Evolutionary conservation across 2,797 vertebrate species (phyloP), one percentile per base, ranked within the genome.

Genomic region (Tamandua tetradactyla): DNA sequence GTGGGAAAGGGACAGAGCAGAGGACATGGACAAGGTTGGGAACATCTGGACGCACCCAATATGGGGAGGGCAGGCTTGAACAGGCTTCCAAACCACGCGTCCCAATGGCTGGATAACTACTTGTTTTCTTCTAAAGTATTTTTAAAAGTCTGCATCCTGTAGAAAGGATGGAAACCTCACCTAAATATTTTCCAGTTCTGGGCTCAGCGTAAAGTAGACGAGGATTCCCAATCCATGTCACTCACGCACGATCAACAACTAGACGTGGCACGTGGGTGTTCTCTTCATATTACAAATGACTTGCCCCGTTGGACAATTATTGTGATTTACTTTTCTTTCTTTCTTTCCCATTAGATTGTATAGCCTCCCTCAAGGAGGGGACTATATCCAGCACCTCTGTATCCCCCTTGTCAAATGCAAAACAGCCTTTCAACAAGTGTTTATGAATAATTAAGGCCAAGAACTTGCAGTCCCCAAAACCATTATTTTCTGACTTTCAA

Each of bases 141-240:
- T 66, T 52, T n/a, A 75, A 87, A 89, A 92, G 49, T 25, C 57
- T 25, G 55, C 69, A 30, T 55, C 64, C 91, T 72, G 57, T 27
- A n/a, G 55, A 8, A 68, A 69, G 55, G 47, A 72, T 14, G 30
- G 66, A 55, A 27, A 14, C 25, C 37, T n/a, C 14, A n/a, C 25
- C 61, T 37, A 61, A 30, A 49, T n/a, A 42, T 2, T 4, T 25
- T 37, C 35, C 3, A 15, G 59, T 83, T 71, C 44, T 15, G 27
- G 61, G 37, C 84, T 32, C 75, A 72, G 64, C 20, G 40, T 1
- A 52, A 55, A 42, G 22, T 0, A n/a, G 7, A 1, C 7, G 71
- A 59, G 52, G 68, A 37, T 7, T 30, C 47, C 23, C 62, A 20
- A 27, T 40, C 49, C 25, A 2, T 7, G 42, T 62, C 32, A 32